These are phyloP conservation scores for Gortyna flavago DNA, from an alignment of 2,888 invertebrate genomes.

Conservation along the genomic window DNA sequence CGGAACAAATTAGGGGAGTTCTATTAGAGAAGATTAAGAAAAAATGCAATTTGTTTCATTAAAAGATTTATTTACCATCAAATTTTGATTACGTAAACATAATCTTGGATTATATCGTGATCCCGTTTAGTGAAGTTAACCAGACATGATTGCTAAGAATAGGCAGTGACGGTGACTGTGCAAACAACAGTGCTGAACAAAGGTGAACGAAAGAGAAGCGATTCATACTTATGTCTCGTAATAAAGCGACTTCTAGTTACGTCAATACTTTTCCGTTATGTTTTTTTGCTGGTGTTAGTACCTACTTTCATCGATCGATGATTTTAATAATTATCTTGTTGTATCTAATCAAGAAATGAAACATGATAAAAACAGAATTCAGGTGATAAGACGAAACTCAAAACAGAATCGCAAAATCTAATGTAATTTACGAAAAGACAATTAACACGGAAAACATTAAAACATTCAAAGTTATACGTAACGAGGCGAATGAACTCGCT, in stretches of 20 bases:
- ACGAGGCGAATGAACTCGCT: constrained; percentile 60
- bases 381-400: background rate
- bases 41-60: constrained; percentile 11
- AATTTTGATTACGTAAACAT: constrained; percentile 58
- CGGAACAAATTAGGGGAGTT: constrained; percentile 31
- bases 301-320: constrained; percentile 21
- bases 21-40: constrained; percentile 31
- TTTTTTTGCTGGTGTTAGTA: constrained; percentile 34
- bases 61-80: constrained; percentile 25
- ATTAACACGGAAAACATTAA: constrained; percentile 31
- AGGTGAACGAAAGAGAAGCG: constrained; percentile 68
- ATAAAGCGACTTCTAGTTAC: constrained; percentile 70
- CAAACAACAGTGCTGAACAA: constrained; percentile 69
- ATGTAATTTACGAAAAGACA: constrained; percentile 20
- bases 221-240: constrained; percentile 63
- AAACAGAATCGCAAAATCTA: background rate
- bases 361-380: background rate
- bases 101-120: constrained; percentile 56
- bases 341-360: constrained; percentile 24
- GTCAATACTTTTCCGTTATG: constrained; percentile 58
- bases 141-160: constrained; percentile 63
- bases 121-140: constrained; percentile 64
- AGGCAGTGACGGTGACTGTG: constrained; percentile 72
- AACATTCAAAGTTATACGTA: constrained; percentile 44
- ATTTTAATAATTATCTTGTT: constrained; percentile 6